phyloP scores from a whole-genome alignment of 2,888 invertebrate species.

The Lithophane leautieri region DNA sequence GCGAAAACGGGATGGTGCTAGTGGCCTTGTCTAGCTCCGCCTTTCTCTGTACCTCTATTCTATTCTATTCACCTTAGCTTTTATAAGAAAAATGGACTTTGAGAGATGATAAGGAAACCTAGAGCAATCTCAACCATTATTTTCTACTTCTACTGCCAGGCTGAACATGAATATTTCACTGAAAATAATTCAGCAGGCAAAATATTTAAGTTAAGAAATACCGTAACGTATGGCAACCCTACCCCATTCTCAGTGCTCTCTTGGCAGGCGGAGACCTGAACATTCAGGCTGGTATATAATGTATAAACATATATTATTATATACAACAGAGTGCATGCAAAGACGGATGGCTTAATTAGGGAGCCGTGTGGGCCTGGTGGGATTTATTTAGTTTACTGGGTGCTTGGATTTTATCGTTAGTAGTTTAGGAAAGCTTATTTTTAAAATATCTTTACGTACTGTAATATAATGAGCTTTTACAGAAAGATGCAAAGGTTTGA shows the following conservation, averaged over 20 bases:
- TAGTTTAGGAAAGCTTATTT: neutral
- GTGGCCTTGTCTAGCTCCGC: no score
- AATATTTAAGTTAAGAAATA: neutral
- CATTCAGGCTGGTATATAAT: constrained; percentile 45
- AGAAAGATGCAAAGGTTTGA: neutral
- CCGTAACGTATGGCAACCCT: constrained; percentile 24
- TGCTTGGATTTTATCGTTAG: neutral
- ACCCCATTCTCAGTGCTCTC: neutral
- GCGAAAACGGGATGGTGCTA: no score
- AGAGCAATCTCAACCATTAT: neutral
- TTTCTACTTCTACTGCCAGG: neutral
- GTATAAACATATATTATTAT: constrained; percentile 21
- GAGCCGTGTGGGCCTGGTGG: neutral
- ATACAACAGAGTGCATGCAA: constrained; percentile 39
- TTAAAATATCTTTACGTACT: neutral
- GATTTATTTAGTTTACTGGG: neutral
- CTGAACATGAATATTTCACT: neutral
- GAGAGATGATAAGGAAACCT: no score
- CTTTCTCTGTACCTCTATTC: neutral
- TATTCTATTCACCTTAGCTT: neutral
- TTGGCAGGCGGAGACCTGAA: constrained; percentile 45
- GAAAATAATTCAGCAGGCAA: neutral
- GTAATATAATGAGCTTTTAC: neutral
- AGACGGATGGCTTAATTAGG: constrained; percentile 55
- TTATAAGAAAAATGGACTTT: neutral